Evolutionary conservation across 1,140 invertebrate species (phyloP).

Genomic region (Chironomus tepperi): DNA sequence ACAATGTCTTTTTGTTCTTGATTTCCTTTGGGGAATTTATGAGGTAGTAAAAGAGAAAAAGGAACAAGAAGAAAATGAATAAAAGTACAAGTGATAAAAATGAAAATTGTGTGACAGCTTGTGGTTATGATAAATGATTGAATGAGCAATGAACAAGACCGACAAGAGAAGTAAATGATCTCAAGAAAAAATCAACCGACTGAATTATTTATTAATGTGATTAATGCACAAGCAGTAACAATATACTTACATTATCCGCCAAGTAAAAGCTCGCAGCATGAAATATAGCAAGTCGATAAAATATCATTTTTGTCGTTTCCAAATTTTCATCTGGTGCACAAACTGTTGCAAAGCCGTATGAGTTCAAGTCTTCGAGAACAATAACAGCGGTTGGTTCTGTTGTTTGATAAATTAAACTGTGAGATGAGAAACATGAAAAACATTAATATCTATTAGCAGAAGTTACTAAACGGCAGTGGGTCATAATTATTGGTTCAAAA

Average conservation of each 20-base stretch:
- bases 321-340: background rate
- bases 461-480: no score
- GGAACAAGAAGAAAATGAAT: no score
- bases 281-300: background rate
- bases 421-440: background rate
- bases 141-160: background rate
- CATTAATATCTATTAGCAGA: background rate
- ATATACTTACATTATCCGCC: background rate
- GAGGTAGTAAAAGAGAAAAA: no score
- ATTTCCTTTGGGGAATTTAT: background rate
- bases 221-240: background rate
- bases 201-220: background rate
- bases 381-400: background rate
- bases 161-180: background rate
- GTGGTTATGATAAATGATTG: conserved; percentile 4
- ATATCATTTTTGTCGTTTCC: conserved; percentile 8
- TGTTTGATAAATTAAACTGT: conserved; percentile 9
- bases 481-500: no score
- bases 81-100: background rate
- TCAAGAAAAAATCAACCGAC: no score
- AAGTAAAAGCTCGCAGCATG: background rate
- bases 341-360: background rate
- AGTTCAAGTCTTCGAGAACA: background rate
- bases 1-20: background rate
- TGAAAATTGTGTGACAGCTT: background rate